A percentile compares a stretch with the other conserved stretches of the same genome.
Evolutionary conservation across 2,797 vertebrate species (phyloP).

Genomic region (Enteromius fasciolatus): DNA sequence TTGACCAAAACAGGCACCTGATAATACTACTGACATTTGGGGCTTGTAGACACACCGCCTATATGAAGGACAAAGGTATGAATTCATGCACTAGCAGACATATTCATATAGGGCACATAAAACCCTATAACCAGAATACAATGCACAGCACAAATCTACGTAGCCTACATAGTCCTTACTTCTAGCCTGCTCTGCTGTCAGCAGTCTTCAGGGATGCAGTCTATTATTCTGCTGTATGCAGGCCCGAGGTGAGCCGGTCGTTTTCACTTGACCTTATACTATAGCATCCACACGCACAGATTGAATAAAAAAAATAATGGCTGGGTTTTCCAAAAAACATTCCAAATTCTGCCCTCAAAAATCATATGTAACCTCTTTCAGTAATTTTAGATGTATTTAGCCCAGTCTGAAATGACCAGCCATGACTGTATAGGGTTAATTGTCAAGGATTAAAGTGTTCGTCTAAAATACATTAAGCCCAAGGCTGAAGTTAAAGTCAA

Average conservation of each 20-base stretch:
- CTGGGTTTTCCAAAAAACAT: background rate
- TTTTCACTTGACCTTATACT: constrained; percentile 62
- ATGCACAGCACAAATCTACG: background rate
- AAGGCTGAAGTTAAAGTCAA: constrained; percentile 73
- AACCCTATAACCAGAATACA: constrained; percentile 74
- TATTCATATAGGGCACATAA: constrained; percentile 65
- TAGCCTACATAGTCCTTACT: background rate
- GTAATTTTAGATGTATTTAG: constrained; percentile 49
- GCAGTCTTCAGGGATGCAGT: constrained; percentile 1
- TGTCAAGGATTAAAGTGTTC: constrained; percentile 77
- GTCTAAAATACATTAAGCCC: constrained; percentile 76
- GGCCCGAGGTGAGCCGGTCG: background rate
- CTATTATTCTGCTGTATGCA: background rate
- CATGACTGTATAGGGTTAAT: constrained; percentile 77
- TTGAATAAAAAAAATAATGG: background rate
- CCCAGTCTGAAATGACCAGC: constrained; percentile 58
- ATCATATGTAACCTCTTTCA: background rate
- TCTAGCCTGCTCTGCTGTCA: background rate
- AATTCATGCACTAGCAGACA: constrained; percentile 19
- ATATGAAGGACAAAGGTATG: constrained; percentile 50
- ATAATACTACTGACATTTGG: constrained; percentile 65
- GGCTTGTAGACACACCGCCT: constrained; percentile 50
- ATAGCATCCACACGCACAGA: constrained; percentile 62
- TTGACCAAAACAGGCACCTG: constrained; percentile 58
- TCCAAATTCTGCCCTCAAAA: background rate